These are phyloP conservation scores for Microhierax caerulescens DNA, from an alignment of 2,797 vertebrate genomes.

Conservation along the genomic window DNA sequence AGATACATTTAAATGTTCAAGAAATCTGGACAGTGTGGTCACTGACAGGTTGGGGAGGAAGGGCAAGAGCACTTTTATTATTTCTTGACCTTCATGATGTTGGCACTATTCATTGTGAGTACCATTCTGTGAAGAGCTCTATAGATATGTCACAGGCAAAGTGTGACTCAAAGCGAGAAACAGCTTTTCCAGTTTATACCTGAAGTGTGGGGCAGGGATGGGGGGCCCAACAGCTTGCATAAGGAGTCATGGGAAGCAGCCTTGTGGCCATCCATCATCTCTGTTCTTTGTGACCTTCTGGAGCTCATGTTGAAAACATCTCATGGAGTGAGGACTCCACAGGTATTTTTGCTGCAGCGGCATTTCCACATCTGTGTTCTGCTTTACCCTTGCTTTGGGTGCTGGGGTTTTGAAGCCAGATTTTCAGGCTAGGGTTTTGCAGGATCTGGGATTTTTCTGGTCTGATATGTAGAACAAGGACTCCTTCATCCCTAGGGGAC, in stretches of 20 bases:
- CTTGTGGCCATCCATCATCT: neutral
- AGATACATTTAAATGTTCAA: neutral
- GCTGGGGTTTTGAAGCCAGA: neutral
- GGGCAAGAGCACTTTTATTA: neutral
- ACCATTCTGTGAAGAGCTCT: neutral
- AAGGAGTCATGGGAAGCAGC: neutral
- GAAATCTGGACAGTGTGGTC: neutral
- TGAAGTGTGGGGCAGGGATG: neutral
- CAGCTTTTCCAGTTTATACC: neutral
- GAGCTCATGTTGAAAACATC: neutral
- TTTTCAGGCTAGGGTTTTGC: neutral
- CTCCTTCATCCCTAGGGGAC: neutral
- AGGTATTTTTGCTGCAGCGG: neutral
- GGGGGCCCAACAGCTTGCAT: neutral
- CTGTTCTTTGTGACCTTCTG: neutral
- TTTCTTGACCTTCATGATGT: neutral
- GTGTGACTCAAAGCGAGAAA: neutral
- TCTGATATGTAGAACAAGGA: neutral
- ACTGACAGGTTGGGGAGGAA: neutral
- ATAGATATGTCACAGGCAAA: neutral
- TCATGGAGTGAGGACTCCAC: neutral
- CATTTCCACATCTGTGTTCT: neutral
- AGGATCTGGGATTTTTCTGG: neutral
- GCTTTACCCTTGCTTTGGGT: neutral
- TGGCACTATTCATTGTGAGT: neutral